Base-by-base conservation (phyloP, 2,113 vertebrate genomes). In the Anser cygnoides region DNA sequence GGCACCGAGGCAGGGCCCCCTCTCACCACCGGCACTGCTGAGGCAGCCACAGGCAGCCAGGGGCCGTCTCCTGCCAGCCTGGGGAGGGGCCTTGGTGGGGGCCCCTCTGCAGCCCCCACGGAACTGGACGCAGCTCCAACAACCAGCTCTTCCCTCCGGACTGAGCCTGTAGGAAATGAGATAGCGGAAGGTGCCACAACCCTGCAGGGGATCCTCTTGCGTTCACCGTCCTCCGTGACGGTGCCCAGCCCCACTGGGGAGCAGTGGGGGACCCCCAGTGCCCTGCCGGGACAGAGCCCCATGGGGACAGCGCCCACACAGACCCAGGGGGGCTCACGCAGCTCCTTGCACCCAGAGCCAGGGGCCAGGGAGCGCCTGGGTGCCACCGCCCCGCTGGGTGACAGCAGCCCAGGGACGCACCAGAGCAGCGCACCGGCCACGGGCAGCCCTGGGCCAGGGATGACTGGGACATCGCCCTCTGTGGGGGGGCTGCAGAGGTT, bases 161-260 rank as follows among this genome's bases (percentile, higher is more conserved):
- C 66, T 23, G 66, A 37, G 33, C n/a, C 46, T 11, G 29, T 2
- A 3, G 57, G 54, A 73, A 72, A 4, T 1, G 54, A 0, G 31
- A 14, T 4, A 8, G 35, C 0, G 0, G 22, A 43, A 62, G n/a
- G 57, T 67, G 55, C 50, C 52, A 11, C 1, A 0, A 4, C 37
- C 2, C 0, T 0, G 0, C 35, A 10, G n/a, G 72, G 61, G 33
- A 26, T 26, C 1, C 35, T 16, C 26, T 7, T 0, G 0, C 7
- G 1, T 28, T 43, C 68, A 6, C 6, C 31, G 1, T 18, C 58
- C 19, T 29, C 81, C 0, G 0, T 0, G 1, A 26, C 1, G 0
- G n/a, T 16, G 28, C 44, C 63, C 0, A 4, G 33, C 16, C 58
- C 82, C 67, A 58, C 46, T 0, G 2, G 18, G n/a, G 70, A 33